Evolutionary conservation across 2,113 vertebrate genomes (phyloP), one percentile per base, ranked within the genome.

Genomic region (Microtus richardsoni): DNA sequence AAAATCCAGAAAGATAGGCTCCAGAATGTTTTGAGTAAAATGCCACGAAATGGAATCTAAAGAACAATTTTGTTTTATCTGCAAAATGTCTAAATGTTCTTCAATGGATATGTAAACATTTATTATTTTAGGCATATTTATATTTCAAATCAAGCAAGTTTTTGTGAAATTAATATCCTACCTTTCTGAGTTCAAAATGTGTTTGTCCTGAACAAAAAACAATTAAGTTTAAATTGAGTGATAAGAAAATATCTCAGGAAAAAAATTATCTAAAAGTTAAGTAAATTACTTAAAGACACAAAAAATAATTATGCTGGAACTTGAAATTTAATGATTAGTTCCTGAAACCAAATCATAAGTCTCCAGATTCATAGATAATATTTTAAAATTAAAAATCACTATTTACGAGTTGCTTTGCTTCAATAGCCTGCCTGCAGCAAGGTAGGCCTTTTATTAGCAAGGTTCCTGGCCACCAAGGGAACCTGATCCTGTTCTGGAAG

Each of bases 171-270:
- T n/a, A 92, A 62, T 78, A 94, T 11, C 28, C 7, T 94, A 71
- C 71, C 93, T 75, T 96, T 91, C 73, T 52, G 41, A 91, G 79
- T 95, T 94, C 79, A 95, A 97, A 95, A 68, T 79, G 64, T 41
- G 86, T 91, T 96, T 95, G 7, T 89, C 30, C 83, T 79, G 89
- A 96, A 88, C 83, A 36, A 95, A 96, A 95, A 92, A 21, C 30
- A 96, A 89, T 94, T 96, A 75, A 85, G 49, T 77, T 96, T 94
- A 94, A 96, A 96, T 94, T 94, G 95, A 91, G 88, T 89, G 95
- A 89, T 93, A 94, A 54, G 47, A 95, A 96, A 95, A 93, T 96
- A 94, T 88, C 74, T 96, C 49, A 91, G 84, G 90, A 96, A 96
- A 96, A 68, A 94, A 91, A 93, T 93, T 94, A 95, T 91, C 68